Percentiles rank a stretch among this genome's conserved stretches.
Evolutionary conservation across 2,113 vertebrate species (phyloP).

Genomic region (Ptychochromis oligacanthus): DNA sequence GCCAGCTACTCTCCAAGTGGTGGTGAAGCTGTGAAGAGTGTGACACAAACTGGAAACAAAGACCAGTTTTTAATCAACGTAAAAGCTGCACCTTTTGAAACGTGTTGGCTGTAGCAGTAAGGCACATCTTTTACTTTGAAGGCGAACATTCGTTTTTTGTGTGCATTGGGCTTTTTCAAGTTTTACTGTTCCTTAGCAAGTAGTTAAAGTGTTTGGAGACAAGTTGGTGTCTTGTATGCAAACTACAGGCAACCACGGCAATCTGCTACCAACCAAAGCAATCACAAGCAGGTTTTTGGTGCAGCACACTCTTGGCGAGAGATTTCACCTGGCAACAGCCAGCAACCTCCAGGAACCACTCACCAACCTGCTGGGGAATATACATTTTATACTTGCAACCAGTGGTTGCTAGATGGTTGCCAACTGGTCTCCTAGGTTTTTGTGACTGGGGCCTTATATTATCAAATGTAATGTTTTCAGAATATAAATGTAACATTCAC

Average conservation of each 20-base stretch:
- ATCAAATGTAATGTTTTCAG: background rate
- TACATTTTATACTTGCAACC: background rate
- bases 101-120: no score
- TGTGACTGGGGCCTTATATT: background rate
- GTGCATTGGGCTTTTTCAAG: background rate
- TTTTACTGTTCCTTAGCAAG: background rate
- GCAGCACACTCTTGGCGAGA: background rate
- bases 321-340: background rate
- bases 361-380: background rate
- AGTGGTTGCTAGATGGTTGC: background rate
- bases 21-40: background rate
- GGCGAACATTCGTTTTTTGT: background rate
- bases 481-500: background rate
- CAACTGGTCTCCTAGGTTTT: background rate
- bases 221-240: background rate
- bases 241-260: background rate
- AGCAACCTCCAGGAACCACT: background rate
- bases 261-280: background rate
- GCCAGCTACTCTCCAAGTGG: fast-evolving
- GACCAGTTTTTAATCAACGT: background rate
- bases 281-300: background rate
- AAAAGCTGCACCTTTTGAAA: background rate
- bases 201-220: background rate
- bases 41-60: background rate
- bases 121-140: background rate